Conservation (phyloP, 2,113 vertebrate genomes). For the Neolamprologus sp. region DNA sequence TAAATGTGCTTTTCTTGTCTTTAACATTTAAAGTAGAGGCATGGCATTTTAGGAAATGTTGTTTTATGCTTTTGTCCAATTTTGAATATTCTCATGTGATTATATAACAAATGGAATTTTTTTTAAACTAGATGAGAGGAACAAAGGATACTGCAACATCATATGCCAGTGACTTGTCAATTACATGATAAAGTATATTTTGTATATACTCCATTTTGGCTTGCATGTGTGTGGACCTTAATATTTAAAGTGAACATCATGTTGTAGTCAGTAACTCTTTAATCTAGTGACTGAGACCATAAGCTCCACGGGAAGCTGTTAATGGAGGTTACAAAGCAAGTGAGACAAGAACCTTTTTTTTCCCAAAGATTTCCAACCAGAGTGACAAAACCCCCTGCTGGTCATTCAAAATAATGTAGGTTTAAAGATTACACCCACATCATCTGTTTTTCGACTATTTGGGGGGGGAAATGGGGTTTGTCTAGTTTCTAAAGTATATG, state of each 20-base stretch:
- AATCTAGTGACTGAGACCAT: background rate
- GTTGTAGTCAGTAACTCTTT: background rate
- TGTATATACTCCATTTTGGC: background rate
- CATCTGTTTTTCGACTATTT: background rate
- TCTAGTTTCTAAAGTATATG: background rate
- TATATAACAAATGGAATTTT: background rate
- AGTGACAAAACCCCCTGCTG: background rate
- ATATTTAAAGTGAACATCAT: background rate
- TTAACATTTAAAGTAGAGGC: background rate
- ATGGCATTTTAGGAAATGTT: background rate
- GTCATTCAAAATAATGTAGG: background rate
- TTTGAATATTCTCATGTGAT: background rate
- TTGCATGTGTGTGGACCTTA: background rate
- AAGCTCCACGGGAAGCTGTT: background rate
- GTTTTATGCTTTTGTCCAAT: background rate
- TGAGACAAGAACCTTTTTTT: background rate
- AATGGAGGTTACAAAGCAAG: background rate
- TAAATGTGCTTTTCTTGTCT: background rate
- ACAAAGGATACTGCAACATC: background rate
- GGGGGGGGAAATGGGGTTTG: fast-evolving
- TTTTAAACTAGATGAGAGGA: background rate
- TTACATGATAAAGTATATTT: background rate
- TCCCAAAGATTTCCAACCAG: background rate
- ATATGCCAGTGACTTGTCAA: background rate
- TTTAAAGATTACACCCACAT: background rate